Base-by-base conservation (phyloP, 2,797 vertebrate species). In the Notamacropus eugenii region DNA sequence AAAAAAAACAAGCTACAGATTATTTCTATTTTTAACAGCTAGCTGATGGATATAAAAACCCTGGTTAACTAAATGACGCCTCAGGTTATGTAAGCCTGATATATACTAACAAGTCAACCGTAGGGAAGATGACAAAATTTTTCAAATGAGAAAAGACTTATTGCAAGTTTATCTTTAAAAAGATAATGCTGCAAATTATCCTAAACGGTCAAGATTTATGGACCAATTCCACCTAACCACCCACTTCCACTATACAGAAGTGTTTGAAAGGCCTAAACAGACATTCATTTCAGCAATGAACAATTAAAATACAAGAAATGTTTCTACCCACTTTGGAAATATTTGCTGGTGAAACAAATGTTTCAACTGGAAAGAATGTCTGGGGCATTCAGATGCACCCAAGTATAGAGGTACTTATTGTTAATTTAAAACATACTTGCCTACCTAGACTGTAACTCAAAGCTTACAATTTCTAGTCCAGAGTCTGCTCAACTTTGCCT, bases 341-440 rank as follows among this genome's bases (percentile, higher is more conserved):
- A 94, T 52, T 62, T 93, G 90, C 52, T 95, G 94, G 95, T 93
- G 91, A 96, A 98, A 96, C 22, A 93, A 93, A 97, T 28, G 57
- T 96, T 97, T 97, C 96, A 92, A 87, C 16, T 54, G 92, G 93
- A 95, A 95, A 96, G 82, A 95, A 94, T 40, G 31, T 91, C 93
- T 90, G 34, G 94, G 74, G 46, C 93, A 91, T 93, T 97, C 55
- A 93, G 54, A 93, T 19, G 87, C 29, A 93, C 29, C 19, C 40
- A 67, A 27, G 67, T 3, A 92, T 13, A 82, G 91, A 22, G 92
- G 87, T 91, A 92, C 3, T 57, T 93, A 92, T 46, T 90, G 95
- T 93, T 92, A 2, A 92, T 87, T 87, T 87, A 87, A 87, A 87
- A 87, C 74, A 87, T 87, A 87, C 74, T 87, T 87, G 74, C 74